Evolutionary conservation across 2,888 invertebrate species (phyloP).

Genomic region (Scelioninae gen. 1): DNA sequence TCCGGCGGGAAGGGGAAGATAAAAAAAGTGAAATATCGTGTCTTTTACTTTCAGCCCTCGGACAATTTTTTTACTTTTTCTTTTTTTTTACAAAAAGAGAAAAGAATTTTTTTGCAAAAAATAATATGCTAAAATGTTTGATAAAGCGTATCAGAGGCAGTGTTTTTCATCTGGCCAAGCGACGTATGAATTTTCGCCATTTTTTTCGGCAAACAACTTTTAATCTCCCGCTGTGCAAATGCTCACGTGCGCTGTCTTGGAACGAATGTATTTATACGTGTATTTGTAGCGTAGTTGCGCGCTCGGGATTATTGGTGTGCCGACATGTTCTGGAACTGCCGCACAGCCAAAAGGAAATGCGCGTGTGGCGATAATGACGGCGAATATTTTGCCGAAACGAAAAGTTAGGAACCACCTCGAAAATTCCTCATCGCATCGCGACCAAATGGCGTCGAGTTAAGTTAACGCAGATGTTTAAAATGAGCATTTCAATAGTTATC

Average conservation of each 20-base stretch:
- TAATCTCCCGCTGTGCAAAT: conserved; percentile 75
- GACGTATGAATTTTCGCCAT: conserved; percentile 38
- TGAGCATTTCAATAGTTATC: conserved; percentile 60
- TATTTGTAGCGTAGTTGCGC: conserved; percentile 44
- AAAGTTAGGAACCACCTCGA: conserved; percentile 57
- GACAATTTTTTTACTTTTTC: background rate
- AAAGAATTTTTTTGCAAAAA: background rate
- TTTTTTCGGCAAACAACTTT: conserved; percentile 77
- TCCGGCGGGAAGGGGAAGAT: background rate
- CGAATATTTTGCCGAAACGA: conserved; percentile 57
- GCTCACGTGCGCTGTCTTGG: conserved; percentile 61
- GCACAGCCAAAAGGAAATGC: conserved; percentile 46
- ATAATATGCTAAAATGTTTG: conserved; percentile 40
- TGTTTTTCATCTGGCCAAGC: conserved; percentile 51
- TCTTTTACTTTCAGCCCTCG: conserved; percentile 13
- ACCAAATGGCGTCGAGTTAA: conserved; percentile 62
- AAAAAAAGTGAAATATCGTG: background rate
- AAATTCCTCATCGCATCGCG: conserved; percentile 59
- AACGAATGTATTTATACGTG: conserved; percentile 62
- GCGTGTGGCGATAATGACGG: conserved; percentile 65
- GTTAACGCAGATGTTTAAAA: conserved; percentile 61
- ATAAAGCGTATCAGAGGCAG: conserved; percentile 48
- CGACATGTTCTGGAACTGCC: conserved; percentile 50
- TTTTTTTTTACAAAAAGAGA: too few species aligned
- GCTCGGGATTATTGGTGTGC: conserved; percentile 61